Percentiles rank a stretch among this genome's conserved stretches.
These are phyloP conservation scores for Menidia beryllina DNA, from an alignment of 2,113 vertebrate species.

Conservation along the genomic window DNA sequence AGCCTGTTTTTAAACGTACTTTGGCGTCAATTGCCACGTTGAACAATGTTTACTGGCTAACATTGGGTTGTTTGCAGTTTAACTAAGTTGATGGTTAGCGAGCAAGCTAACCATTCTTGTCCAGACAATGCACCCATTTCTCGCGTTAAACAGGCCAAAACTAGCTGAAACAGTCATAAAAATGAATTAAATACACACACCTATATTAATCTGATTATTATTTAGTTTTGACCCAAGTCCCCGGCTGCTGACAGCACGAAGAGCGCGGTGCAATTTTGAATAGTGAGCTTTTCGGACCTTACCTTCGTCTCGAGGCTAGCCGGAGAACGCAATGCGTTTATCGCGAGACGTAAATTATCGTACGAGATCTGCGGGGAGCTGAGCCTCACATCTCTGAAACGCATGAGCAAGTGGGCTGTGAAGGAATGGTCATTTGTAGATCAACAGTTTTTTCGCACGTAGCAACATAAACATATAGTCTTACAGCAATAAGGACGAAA, in stretches of 20 bases:
- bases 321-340: neutral
- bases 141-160: neutral
- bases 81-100: constrained; percentile 38
- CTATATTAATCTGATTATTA: neutral
- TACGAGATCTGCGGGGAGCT: no score
- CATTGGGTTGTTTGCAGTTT: neutral
- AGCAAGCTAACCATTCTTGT: constrained; percentile 38
- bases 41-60: neutral
- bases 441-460: neutral
- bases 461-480: no score
- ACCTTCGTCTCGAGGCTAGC: constrained; percentile 54
- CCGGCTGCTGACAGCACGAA: fast-evolving
- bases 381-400: no score
- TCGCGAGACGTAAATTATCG: constrained; percentile 68
- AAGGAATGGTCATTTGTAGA: neutral
- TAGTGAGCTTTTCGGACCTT: constrained; percentile 84
- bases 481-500: no score
- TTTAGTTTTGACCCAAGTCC: no score
- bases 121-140: constrained; percentile 4
- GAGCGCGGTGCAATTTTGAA: constrained; percentile 18
- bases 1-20: neutral
- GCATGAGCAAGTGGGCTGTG: no score
- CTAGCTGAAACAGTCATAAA: fast-evolving
- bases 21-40: neutral
- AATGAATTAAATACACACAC: neutral